Conservation (phyloP, 1,140 invertebrate species). For the Paraescarpia echinospica region DNA sequence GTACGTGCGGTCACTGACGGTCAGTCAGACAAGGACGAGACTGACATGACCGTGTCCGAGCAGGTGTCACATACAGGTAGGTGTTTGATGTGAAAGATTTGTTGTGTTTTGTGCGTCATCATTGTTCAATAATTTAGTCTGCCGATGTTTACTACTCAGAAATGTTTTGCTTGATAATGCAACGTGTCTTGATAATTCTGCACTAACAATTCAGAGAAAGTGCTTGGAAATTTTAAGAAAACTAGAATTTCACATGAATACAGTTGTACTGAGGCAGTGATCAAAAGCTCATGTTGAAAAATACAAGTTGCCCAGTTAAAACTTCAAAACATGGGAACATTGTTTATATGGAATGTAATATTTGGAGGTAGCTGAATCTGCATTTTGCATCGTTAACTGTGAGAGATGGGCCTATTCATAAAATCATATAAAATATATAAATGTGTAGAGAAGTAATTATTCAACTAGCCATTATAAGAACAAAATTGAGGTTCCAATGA, state of each 20-base stretch:
- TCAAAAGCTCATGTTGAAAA: too few species aligned
- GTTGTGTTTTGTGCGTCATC: not conserved
- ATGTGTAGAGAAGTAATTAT: too few species aligned
- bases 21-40: not conserved
- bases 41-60: not conserved
- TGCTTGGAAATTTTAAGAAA: not conserved
- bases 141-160: not conserved
- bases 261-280: not conserved
- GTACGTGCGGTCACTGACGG: not conserved
- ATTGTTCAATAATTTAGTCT: not conserved
- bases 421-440: too few species aligned
- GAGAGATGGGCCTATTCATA: too few species aligned
- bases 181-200: not conserved
- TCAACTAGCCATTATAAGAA: too few species aligned
- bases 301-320: too few species aligned
- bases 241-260: not conserved
- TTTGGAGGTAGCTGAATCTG: too few species aligned
- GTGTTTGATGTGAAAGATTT: not conserved
- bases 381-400: too few species aligned
- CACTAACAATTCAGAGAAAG: too few species aligned
- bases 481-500: too few species aligned
- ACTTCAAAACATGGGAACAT: too few species aligned
- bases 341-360: too few species aligned
- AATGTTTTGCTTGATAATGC: not conserved
- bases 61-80: not conserved